Percentiles rank a stretch among this genome's conserved stretches.
Evolutionary conservation across 92 coral and sea anemone species (phyloP).

Genomic region (Zoanthus gigantus): DNA sequence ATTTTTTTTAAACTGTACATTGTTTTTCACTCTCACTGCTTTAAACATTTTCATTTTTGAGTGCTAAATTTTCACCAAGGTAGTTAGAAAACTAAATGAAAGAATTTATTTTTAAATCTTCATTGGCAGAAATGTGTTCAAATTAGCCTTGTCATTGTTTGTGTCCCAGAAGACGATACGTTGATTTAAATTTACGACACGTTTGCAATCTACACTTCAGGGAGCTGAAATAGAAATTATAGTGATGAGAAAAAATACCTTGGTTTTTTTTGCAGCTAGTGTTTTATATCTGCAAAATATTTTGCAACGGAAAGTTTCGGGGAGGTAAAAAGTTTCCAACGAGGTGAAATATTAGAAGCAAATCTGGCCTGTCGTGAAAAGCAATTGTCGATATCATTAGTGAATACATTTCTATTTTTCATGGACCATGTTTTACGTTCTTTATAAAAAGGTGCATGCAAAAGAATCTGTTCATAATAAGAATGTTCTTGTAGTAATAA

Average conservation of each 20-base stretch:
- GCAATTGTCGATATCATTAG: neutral
- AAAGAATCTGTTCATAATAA: neutral
- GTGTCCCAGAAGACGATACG: neutral
- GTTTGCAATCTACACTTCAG: neutral
- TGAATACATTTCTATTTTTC: neutral
- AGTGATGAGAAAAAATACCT: neutral
- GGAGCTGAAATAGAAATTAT: neutral
- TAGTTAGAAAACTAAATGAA: neutral
- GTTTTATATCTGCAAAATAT: neutral
- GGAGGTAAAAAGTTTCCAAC: slow-evolving; percentile 1
- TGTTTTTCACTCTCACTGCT: neutral
- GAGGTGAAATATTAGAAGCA: slow-evolving; percentile 29
- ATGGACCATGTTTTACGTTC: neutral
- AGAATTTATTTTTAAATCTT: neutral
- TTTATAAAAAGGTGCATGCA: neutral
- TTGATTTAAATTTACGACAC: too few relatives aligned
- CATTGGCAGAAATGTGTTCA: slow-evolving; percentile 38
- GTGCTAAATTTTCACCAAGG: slow-evolving; percentile 1
- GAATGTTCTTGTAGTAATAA: neutral
- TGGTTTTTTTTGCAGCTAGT: neutral
- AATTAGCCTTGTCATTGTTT: slow-evolving; percentile 24
- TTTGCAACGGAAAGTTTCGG: neutral
- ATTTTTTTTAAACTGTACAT: slow-evolving; percentile 1
- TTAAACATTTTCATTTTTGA: neutral
- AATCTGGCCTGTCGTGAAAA: neutral